Evolutionary conservation across 53 echinoderm and acorn worm genomes (phyloP), one percentile per base, ranked within the genome.

Genomic region (Holothuria scabra): DNA sequence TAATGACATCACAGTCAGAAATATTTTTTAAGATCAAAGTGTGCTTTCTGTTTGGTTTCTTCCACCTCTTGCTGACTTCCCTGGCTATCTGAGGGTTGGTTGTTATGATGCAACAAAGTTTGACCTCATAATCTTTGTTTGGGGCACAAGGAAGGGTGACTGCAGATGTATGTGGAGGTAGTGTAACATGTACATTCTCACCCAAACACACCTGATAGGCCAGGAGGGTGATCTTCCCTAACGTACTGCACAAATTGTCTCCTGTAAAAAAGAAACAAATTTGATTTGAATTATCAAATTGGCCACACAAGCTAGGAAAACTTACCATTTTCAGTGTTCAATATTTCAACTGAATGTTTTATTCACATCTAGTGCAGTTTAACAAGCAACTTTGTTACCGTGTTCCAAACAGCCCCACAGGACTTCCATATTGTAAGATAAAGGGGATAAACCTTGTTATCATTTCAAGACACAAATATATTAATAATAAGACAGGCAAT

Each of bases 191-290:
- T 1, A 34, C 64, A 29, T 30, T 44, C 25, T 91, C 93, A 41
- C 93, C 88, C 26, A 95, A 85, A 16, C 64, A 56, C 2, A 95
- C 74, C 2, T 81, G 85, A 70, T 93, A 93, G 31, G 89, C 93
- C 5, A 95, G 72, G 60, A 95, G 93, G 21, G 61, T 65, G 22
- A 76, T 81, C 8, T 85, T 86, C 7, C 91, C 59, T 32, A 86
- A 80, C 16, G 25, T 60, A 14, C 69, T 61, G 35, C 83, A 29
- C 25, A 49, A 55, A 24, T 31, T 55, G 26, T 74, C 52, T 5
- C 88, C 92, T 89, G 75, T 8, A 69, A 49, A 22, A 75, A 29
- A 12, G 19, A 64, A 64, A 26, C 0, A 64, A 52, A 52, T 1
- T 52, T 16, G 18, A 52, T 52, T 14, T 41, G 41, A 41, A 5